Evolutionary conservation across 2,888 invertebrate genomes (phyloP), one percentile per base, ranked within the genome.

Genomic region (Apotomis turbidana): DNA sequence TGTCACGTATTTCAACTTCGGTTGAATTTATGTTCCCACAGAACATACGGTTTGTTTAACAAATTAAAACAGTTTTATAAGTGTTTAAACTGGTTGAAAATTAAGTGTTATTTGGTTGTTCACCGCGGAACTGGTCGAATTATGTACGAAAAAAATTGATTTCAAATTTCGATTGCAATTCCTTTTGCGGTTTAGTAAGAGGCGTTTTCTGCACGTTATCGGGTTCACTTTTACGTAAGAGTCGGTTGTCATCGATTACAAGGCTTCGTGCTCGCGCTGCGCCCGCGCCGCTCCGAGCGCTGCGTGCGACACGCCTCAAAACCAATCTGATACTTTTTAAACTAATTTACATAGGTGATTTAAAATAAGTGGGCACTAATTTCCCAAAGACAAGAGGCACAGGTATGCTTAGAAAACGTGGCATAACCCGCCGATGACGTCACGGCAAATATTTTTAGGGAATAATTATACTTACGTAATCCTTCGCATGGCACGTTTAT

Each of bases 181-280:
- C 68, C 71, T 74, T 73, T 75, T 76, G 74, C 75, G 75, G 82
- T 83, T 81, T 83, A 77, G 75, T 64, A 76, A 78, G 78, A 79
- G 74, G 74, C 75, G 78, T 77, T 78, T 76, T 80, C 64, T 78
- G 78, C 77, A 74, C 77, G 78, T 77, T 82, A 77, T 79, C 80
- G 72, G 76, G 76, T 78, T 75, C 71, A 57, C 75, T 73, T 63
- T 81, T 75, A 74, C 68, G 71, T 73, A 74, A 76, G 79, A 79
- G 81, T 80, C 66, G 78, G 78, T 80, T 85, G 85, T 85, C 85
- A 82, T 77, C 81, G 84, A 83, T 85, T 83, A 81, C 82, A 70
- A 64, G 68, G 80, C 83, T 79, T 80, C 80, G 80, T 81, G 85
- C 83, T 82, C 66, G 46, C 81, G 8, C 49, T 55, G 83, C 80